These are phyloP conservation scores for Drosophila prosaltans DNA, from an alignment of 1,140 invertebrate species.

Conservation along the genomic window DNA sequence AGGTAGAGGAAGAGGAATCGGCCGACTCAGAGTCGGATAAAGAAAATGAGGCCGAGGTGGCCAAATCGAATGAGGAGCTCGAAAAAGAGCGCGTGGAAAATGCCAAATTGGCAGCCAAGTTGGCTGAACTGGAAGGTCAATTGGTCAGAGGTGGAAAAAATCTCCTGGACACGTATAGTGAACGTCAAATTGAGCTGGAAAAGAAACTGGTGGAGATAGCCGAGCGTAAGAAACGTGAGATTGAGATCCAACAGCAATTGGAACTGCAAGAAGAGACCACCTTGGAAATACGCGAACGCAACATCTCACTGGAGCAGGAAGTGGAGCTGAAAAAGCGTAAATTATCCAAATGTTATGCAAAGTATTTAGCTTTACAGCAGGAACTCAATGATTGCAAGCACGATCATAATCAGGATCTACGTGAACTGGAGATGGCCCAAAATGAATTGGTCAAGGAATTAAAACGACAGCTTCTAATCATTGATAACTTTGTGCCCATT, in stretches of 20 bases:
- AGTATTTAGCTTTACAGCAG: conserved; percentile 84
- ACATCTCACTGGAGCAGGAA: conserved; percentile 94
- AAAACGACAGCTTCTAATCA: conserved; percentile 93
- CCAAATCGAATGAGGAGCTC: conserved; percentile 83
- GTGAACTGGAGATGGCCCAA: conserved; percentile 92
- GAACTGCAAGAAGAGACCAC: conserved; percentile 95
- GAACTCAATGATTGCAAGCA: conserved; percentile 93
- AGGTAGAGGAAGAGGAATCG: conserved; percentile 85
- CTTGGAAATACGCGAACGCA: conserved; percentile 92
- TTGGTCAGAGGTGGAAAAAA: conserved; percentile 93
- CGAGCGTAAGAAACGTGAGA: conserved; percentile 90
- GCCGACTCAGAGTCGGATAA: conserved; percentile 85
- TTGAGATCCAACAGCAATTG: conserved; percentile 94
- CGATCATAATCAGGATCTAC: conserved; percentile 90
- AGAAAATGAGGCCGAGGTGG: conserved; percentile 84
- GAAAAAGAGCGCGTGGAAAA: conserved; percentile 83
- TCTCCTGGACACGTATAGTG: conserved; percentile 95
- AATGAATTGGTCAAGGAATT: conserved; percentile 91
- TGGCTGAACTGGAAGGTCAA: conserved; percentile 92
- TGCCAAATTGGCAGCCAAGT: conserved; percentile 84
- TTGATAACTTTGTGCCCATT: conserved; percentile 98
- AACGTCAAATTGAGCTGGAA: conserved; percentile 93
- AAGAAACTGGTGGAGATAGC: conserved; percentile 91
- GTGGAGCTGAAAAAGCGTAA: conserved; percentile 96
- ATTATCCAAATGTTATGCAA: conserved; percentile 87